Evolutionary conservation across 2,797 vertebrate species (phyloP), one percentile per base, ranked within the genome.

Genomic region (Poecilia wingei): DNA sequence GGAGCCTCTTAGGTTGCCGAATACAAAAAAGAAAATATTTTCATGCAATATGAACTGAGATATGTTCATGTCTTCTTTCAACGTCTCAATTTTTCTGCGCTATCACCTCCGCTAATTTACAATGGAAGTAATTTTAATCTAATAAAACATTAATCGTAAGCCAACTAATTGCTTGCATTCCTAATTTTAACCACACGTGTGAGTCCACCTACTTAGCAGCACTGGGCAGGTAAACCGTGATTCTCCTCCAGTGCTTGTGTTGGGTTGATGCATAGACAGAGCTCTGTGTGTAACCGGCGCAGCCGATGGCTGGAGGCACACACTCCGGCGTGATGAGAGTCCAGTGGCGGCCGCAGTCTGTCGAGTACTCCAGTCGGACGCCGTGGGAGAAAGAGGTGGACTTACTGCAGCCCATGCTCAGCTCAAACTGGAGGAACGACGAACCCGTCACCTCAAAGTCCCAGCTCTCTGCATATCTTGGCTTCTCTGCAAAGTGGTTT

Each of bases 351-450:
- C 98, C 98, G 0, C 97, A 98, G 95, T 98, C 98, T 7, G 97
- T 95, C 72, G 98, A 98, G 84, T 96, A 99, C 89, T 99, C 98
- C 81, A 99, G 95, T 39, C 97, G 96, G 8, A 99, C 91, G 0
- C 96, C 92, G 2, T 98, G 96, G 74, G 96, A 94, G 81, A 96
- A 91, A 18, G 97, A 96, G 18, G 96, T 97, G 47, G 97, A 97
- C 84, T 98, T 98, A 92, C 97, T 98, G 86, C 98, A 99, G 39
- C 98, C 98, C 97, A 98, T 98, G 91, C 95, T 99, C 87, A 99
- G 88, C 90, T 99, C 97, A 89, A 99, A 99, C 91, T 99, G 98
- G 82, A 99, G 90, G 92, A 98, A 99, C 12, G 97, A 98, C 0
- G 98, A 98, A 13, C 97, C 95, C 0, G 97, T 97, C 39, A 99